Conservation (phyloP, 2,113 vertebrate species). For the Morone saxatilis region DNA sequence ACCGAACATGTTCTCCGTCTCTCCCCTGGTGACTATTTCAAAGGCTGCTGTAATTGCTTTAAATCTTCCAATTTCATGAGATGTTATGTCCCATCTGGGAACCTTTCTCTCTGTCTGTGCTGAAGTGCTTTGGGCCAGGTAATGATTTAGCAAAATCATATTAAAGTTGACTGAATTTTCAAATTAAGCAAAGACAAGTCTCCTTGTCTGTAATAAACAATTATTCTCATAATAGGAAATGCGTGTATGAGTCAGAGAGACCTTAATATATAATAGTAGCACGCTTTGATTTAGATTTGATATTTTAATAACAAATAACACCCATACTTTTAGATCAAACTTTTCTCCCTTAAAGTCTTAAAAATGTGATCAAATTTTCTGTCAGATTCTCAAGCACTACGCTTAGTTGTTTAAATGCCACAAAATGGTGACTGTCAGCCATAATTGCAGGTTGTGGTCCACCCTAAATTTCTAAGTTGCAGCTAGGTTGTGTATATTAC, state of each 20-base stretch:
- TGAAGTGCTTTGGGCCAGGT: constrained; percentile 2
- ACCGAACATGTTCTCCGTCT: constrained; percentile 46
- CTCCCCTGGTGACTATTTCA: constrained; percentile 56
- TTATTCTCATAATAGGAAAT: background rate
- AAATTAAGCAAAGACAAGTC: background rate
- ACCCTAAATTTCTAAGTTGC: constrained; percentile 74
- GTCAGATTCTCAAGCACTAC: constrained; percentile 4
- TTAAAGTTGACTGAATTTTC: background rate
- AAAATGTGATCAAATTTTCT: constrained; percentile 19
- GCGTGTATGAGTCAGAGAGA: background rate
- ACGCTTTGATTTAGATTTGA: background rate
- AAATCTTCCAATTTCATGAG: constrained; percentile 48
- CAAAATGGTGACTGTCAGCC: constrained; percentile 59
- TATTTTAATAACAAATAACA: background rate
- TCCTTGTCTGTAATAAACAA: background rate
- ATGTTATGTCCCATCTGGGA: constrained; percentile 26
- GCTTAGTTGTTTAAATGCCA: constrained; percentile 48
- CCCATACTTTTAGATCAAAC: background rate
- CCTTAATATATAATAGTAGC: too few relatives aligned
- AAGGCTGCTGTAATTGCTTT: constrained; percentile 53
- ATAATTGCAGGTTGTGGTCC: constrained; percentile 73
- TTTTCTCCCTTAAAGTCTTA: background rate
- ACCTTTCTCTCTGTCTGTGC: background rate
- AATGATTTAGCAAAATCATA: constrained; percentile 30
- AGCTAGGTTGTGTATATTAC: constrained; percentile 55